These are phyloP conservation scores for Ditula angustiorana DNA, from an alignment of 2,888 invertebrate species.

Conservation along the genomic window DNA sequence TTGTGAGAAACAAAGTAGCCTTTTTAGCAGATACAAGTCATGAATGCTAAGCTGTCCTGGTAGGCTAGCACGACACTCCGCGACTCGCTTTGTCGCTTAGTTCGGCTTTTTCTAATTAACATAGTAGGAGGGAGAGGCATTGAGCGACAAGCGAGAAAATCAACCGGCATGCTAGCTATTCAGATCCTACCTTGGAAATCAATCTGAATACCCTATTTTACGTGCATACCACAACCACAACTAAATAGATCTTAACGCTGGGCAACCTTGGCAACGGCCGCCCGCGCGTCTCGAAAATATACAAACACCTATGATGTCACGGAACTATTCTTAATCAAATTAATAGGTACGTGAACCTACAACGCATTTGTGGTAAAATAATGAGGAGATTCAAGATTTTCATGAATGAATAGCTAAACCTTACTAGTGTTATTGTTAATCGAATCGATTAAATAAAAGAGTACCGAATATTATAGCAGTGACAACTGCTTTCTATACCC, in stretches of 20 bases:
- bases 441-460: too few relatives aligned
- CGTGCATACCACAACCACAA: conserved; percentile 11
- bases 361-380: not conserved
- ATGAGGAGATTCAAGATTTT: not conserved
- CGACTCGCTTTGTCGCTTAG: too few relatives aligned
- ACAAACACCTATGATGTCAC: conserved; percentile 41
- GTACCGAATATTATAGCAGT: too few relatives aligned
- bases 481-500: too few relatives aligned
- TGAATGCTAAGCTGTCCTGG: too few relatives aligned
- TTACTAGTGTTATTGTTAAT: not conserved
- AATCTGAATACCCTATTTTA: not conserved
- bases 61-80: too few relatives aligned
- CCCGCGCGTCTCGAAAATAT: conserved; percentile 46
- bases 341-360: not conserved
- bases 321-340: conserved; percentile 24
- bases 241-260: conserved; percentile 41
- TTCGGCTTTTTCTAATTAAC: too few relatives aligned
- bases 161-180: too few relatives aligned
- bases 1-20: not conserved
- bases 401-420: not conserved
- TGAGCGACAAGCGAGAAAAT: too few relatives aligned
- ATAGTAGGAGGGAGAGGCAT: too few relatives aligned
- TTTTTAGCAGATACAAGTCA: not conserved
- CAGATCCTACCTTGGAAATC: not conserved
- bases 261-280: conserved; percentile 47